phyloP scores from a whole-genome alignment of 1,140 invertebrate genomes.

The Thaumatotibia leucotreta region DNA sequence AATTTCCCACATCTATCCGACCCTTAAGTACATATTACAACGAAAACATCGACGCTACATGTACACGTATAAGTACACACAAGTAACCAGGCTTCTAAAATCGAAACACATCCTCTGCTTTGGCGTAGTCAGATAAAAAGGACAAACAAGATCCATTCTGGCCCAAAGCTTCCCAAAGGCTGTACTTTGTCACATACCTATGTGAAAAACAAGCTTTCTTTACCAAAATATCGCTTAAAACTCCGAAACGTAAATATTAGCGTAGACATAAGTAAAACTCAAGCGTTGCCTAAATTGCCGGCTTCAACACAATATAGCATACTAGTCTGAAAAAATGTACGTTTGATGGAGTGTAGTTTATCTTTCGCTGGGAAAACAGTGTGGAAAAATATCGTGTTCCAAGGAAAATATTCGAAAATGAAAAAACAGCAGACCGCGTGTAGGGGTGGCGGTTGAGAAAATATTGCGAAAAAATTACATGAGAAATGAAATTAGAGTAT shows the following conservation, averaged over 20 bases:
- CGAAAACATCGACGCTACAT: no score
- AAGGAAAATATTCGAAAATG: slow-evolving; percentile 76
- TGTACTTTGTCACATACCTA: neutral
- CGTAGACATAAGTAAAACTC: neutral
- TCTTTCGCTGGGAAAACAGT: slow-evolving; percentile 73
- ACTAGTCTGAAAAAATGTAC: slow-evolving; percentile 48
- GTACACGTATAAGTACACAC: no score
- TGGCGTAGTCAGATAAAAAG: no score
- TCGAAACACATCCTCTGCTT: no score
- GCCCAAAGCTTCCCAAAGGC: no score
- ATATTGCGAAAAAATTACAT: neutral
- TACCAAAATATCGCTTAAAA: neutral
- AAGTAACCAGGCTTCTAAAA: no score
- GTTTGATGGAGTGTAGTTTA: slow-evolving; percentile 74
- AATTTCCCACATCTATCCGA: no score
- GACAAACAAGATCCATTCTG: no score
- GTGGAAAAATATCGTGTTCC: slow-evolving; percentile 72
- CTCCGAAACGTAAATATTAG: neutral
- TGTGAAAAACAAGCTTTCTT: neutral
- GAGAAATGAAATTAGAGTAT: neutral
- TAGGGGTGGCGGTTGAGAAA: slow-evolving; percentile 43
- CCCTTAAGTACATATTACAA: no score
- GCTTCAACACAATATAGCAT: neutral
- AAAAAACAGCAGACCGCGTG: slow-evolving; percentile 69
- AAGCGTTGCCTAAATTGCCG: neutral